phyloP scores from a whole-genome alignment of 2,888 invertebrate genomes.

The Andricus curvator region DNA sequence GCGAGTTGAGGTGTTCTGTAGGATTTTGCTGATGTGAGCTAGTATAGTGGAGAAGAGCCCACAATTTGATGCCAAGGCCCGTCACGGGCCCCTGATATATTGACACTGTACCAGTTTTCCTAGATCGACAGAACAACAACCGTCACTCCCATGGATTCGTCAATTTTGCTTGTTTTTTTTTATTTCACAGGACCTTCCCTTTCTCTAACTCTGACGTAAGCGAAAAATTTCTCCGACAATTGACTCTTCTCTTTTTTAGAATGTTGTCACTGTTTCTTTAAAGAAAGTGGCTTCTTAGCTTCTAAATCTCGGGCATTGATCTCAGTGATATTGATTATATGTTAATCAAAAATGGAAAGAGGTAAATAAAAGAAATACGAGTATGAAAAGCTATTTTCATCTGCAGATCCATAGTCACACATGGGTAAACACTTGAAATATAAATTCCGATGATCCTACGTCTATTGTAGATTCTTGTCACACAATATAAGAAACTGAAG shows the following conservation, averaged over 20 bases:
- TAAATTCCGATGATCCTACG: too few relatives aligned
- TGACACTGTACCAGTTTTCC: slow-evolving; percentile 75
- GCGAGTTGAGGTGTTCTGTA: not conserved
- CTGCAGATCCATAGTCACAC: not conserved
- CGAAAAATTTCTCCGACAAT: not conserved
- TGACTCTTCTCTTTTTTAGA: not conserved
- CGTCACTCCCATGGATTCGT: slow-evolving; percentile 30
- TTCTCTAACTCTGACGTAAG: not conserved
- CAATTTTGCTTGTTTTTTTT: not conserved
- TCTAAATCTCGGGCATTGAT: not conserved
- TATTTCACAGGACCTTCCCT: too few relatives aligned
- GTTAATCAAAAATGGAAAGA: not conserved
- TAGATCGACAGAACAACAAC: slow-evolving; percentile 42
- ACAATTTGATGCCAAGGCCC: slow-evolving; percentile 8
- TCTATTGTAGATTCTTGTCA: slow-evolving; percentile 34
- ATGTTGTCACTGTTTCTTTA: not conserved
- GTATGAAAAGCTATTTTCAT: not conserved
- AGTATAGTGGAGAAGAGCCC: not conserved
- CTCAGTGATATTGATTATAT: not conserved
- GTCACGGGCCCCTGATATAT: slow-evolving; percentile 59
- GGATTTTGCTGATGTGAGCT: slow-evolving; percentile 11
- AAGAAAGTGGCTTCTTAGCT: not conserved
- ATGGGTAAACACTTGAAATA: not conserved
- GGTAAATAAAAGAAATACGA: not conserved
- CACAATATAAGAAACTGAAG: slow-evolving; percentile 22